Base-by-base conservation (phyloP, 2,113 vertebrate genomes). In the Notechis scutatus region DNA sequence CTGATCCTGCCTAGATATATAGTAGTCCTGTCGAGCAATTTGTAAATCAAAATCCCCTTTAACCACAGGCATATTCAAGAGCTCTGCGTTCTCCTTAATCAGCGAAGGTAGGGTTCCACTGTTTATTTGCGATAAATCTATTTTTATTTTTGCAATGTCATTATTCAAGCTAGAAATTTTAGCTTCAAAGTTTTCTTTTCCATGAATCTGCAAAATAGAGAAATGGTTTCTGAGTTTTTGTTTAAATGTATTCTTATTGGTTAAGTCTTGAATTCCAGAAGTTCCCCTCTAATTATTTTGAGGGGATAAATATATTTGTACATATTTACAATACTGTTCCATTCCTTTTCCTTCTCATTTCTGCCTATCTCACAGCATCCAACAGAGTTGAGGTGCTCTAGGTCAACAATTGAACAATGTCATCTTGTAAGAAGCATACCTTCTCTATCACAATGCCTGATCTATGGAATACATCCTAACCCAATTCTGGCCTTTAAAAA, bases 1-100 rank as follows among this genome's bases (percentile, higher is more conserved):
- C 94, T 98, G 97, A 91, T 98, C 96, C 97, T 99, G 99, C 92
- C 96, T 97, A 90, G 97, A 97, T 61, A 98, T 97, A 61, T 97
- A 98, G 94, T 94, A 97, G 29, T 98, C 97, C 95, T 98, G 98
- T 11, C 96, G 97, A 95, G 98, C 98, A 92, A 99, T 96, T 94
- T 99, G 98, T 87, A 96, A 93, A 64, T 97, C 97, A 91, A 99
- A 96, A 95, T 98, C 98, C 20, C 97, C 98, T 90, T 97, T 98
- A 54, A 99, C 97, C 15, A 99, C 96, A 0, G 99, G 99, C 39
- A 97, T 95, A 47, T 97, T 98, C 11, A 99, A 50, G 91, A 98
- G 96, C 45, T 95, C 97, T 34, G 98, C 98, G 0, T 98, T 98
- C 95, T 98, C 97, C 92, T 97, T 98, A 21, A 99, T 95, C 45